A percentile compares a stretch with the other conserved stretches of the same genome.
These are phyloP conservation scores for Drosophila lini DNA, from an alignment of 1,140 invertebrate species.

Conservation along the genomic window DNA sequence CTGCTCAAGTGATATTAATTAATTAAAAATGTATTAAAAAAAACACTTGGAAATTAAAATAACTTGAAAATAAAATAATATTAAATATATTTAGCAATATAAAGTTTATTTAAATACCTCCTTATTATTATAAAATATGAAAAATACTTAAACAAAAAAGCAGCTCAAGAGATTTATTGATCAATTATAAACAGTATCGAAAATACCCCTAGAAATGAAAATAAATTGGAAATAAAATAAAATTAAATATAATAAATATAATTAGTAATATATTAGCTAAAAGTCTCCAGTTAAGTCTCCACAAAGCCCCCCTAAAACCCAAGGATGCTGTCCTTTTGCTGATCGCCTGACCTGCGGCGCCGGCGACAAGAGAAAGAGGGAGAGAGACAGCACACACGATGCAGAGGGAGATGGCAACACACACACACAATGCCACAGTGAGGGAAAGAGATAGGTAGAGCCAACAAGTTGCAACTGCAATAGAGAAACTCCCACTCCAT, in stretches of 20 bases:
- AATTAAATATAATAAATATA: background rate
- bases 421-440: background rate
- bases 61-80: no score
- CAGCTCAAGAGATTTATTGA: no score
- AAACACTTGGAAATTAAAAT: no score
- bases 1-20: no score
- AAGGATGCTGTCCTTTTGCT: background rate
- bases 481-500: constrained; percentile 19
- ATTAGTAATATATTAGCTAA: background rate
- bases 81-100: no score
- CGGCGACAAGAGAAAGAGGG: constrained; percentile 43
- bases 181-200: no score
- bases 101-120: no score
- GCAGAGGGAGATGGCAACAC: constrained; percentile 27
- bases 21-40: no score
- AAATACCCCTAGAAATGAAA: no score
- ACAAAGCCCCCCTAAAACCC: background rate
- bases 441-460: background rate
- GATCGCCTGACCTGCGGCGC: constrained; percentile 71
- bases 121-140: no score
- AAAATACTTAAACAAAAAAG: no score
- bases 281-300: background rate
- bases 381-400: constrained; percentile 2
- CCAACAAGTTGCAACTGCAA: constrained; percentile 14
- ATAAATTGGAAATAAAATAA: no score